Conservation (phyloP, 2,113 vertebrate species). For the Saimiri boliviensis region DNA sequence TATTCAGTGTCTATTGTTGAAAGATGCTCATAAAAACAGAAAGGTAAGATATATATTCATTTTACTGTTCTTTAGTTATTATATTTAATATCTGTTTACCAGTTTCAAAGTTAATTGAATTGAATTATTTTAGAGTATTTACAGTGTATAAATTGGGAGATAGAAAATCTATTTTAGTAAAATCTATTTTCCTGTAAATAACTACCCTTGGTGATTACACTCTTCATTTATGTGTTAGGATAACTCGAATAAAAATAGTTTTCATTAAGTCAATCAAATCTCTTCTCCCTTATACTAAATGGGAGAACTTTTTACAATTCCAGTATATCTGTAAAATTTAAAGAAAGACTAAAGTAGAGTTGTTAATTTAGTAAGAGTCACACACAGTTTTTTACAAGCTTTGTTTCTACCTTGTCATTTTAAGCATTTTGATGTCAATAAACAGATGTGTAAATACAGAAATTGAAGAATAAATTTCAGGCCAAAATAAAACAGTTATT, state of each 20-base stretch:
- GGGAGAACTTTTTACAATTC: neutral
- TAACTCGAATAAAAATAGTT: constrained; percentile 61
- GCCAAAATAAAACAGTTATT: neutral
- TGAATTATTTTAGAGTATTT: constrained; percentile 58
- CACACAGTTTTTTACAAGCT: neutral
- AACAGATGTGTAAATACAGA: neutral
- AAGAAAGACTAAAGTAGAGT: neutral
- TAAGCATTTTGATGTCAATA: neutral
- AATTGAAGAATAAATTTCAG: neutral
- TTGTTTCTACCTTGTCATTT: neutral
- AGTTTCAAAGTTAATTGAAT: constrained; percentile 51
- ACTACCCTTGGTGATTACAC: neutral
- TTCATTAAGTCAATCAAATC: constrained; percentile 29
- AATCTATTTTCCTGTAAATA: constrained; percentile 41
- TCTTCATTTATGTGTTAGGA: constrained; percentile 9
- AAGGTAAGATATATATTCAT: constrained; percentile 54
- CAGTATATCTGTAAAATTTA: neutral
- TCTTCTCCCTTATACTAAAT: neutral
- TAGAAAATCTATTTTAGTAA: constrained; percentile 52
- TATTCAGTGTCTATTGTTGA: constrained; percentile 26
- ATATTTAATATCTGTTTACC: constrained; percentile 59
- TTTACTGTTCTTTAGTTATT: constrained; percentile 63
- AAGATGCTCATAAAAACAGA: constrained; percentile 61
- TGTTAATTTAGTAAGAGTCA: neutral
- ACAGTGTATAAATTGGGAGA: constrained; percentile 50